Base-by-base conservation (phyloP, 2,888 invertebrate species). In the Mesochorus sp. region DNA sequence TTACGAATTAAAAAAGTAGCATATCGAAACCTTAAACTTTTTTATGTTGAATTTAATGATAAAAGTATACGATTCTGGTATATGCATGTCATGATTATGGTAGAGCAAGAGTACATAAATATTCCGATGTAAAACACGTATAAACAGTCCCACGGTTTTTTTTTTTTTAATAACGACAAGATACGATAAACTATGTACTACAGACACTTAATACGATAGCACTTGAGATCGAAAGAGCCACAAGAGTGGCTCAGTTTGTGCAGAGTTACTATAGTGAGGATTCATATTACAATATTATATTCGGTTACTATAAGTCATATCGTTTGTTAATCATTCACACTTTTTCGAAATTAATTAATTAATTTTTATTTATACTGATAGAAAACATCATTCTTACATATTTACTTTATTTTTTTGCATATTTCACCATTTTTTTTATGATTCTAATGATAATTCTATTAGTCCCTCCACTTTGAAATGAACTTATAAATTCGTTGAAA, bases 201-300 rank as follows among this genome's bases (percentile, higher is more conserved):
- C n/a, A n/a, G n/a, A n/a, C n/a, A n/a, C n/a, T n/a, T n/a, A n/a
- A n/a, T n/a, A n/a, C 24, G 61, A 39, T 34, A 75, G 53, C 74
- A 67, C 74, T 75, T 61, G 39, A 61, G 42, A 67, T 67, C 49
- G 10, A 61, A 14, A 14, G 14, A 42, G 42, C 14, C 21, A 49
- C 51, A 28, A 61, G 68, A 75, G 67, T 75, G 67, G 74, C 74
- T 61, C 53, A 61, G 53, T 61, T 67, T 51, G 26, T 61, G 59
- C n/a, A n/a, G n/a, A n/a, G 24, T 51, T 67, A 47, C 14, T 14
- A 14, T 17, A 14, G 31, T 10, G 24, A 21, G 24, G 12, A 66
- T 31, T 51, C 74, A 53, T n/a, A n/a, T n/a, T n/a, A 44, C 31
- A 51, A 44, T 61, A 34, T 26, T 34, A 61, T 57, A 67, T 74